Evolutionary conservation across 92 coral and sea anemone genomes (phyloP).

Genomic region (Nematostella vectensis): DNA sequence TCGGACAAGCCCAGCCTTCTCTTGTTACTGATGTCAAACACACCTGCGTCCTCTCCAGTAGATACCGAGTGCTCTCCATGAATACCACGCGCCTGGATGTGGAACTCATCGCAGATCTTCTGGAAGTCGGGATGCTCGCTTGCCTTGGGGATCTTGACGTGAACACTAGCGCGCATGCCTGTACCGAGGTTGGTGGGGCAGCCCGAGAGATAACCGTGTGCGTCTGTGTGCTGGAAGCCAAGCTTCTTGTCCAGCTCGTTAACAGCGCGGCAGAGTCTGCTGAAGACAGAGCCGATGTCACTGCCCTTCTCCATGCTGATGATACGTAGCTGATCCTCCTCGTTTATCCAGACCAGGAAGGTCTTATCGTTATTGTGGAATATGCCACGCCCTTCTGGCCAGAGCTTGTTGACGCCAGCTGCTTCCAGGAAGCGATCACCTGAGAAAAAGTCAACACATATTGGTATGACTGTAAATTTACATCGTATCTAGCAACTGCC

Average conservation of each 20-base stretch:
- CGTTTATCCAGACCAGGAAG: constrained; percentile 92
- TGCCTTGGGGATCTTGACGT: constrained; percentile 85
- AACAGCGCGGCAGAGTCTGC: constrained; percentile 61
- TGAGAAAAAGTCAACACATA: not conserved
- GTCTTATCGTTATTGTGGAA: constrained; percentile 84
- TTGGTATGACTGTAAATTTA: too few relatives aligned
- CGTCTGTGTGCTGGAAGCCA: constrained; percentile 65
- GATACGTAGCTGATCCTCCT: constrained; percentile 91
- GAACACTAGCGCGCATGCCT: constrained; percentile 91
- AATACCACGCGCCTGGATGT: constrained; percentile 67
- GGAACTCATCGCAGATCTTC: constrained; percentile 61
- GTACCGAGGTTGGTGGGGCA: constrained; percentile 94
- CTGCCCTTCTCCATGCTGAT: constrained; percentile 94
- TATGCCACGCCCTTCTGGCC: constrained; percentile 97
- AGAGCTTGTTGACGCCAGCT: constrained; percentile 67
- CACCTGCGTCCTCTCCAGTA: constrained; percentile 78
- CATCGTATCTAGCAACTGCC: too few relatives aligned
- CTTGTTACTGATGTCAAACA: constrained; percentile 82
- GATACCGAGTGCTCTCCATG: constrained; percentile 83
- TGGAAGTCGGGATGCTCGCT: constrained; percentile 67
- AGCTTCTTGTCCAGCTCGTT: constrained; percentile 71
- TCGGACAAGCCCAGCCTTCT: constrained; percentile 80
- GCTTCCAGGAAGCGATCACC: constrained; percentile 70
- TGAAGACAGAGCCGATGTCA: constrained; percentile 80
- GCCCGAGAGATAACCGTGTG: constrained; percentile 72